Percentiles rank a stretch among this genome's conserved stretches.
These are phyloP conservation scores for Erannis defoliaria DNA, from an alignment of 2,888 invertebrate species.

Conservation along the genomic window DNA sequence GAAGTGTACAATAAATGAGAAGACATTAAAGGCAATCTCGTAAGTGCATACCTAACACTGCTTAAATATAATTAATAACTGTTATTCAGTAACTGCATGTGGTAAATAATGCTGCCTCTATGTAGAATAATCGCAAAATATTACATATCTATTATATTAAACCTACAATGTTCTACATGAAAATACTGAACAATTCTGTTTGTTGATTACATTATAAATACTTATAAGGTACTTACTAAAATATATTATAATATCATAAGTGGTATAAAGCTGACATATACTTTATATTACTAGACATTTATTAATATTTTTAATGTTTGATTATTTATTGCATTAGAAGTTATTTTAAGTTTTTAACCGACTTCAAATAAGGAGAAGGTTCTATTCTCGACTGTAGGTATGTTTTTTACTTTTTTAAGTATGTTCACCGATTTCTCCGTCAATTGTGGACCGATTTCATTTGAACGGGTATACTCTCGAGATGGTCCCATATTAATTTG, in stretches of 20 bases:
- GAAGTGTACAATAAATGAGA: conserved; percentile 35
- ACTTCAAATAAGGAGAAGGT: no score
- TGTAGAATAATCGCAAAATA: conserved; percentile 83
- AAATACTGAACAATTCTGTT: conserved; percentile 46
- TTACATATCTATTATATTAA: conserved; percentile 69
- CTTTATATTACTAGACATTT: conserved; percentile 16
- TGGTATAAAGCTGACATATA: conserved; percentile 32
- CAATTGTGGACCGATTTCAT: no score
- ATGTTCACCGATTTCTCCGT: no score
- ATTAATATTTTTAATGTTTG: conserved; percentile 11
- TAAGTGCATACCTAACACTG: conserved; percentile 61
- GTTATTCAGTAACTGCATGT: conserved; percentile 59
- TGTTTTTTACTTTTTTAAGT: no score
- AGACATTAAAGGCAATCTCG: conserved; percentile 50
- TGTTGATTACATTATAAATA: background rate
- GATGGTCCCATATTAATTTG: no score
- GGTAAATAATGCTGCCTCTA: conserved; percentile 81
- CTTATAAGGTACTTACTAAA: conserved; percentile 36
- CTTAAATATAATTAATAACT: conserved; percentile 61
- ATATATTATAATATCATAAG: conserved; percentile 48
- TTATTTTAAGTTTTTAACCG: no score
- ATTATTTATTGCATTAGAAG: conserved; percentile 8
- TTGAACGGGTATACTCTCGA: no score
- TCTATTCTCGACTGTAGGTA: no score
- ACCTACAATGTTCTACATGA: conserved; percentile 67